Conservation (phyloP, 1,140 invertebrate genomes). For the Cryptotermes secundus region DNA sequence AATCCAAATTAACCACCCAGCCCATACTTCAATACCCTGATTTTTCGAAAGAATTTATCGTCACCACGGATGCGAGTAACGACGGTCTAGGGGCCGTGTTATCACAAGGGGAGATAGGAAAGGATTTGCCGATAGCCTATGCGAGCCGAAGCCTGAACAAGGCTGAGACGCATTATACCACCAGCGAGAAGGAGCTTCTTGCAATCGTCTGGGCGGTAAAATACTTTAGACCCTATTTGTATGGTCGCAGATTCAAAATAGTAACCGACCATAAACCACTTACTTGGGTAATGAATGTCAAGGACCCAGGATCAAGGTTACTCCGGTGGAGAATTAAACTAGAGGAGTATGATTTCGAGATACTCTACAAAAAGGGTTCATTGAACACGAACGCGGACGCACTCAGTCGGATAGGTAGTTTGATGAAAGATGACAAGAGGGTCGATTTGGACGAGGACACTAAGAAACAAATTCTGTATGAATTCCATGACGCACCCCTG, state of each 20-base stretch:
- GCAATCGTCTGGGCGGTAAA: constrained; percentile 41
- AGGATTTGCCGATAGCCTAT: no score
- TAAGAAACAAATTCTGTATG: constrained; percentile 5
- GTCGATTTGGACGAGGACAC: neutral
- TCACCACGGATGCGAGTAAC: no score
- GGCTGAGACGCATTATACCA: no score
- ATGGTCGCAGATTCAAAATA: constrained; percentile 43
- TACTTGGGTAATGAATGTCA: constrained; percentile 43
- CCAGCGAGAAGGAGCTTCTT: constrained; percentile 30
- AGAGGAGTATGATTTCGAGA: constrained; percentile 43
- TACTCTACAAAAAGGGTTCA: constrained; percentile 40
- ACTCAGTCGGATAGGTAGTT: constrained; percentile 15
- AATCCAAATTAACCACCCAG: no score
- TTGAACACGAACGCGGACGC: constrained; percentile 22
- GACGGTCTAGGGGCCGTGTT: no score
- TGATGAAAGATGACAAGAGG: neutral
- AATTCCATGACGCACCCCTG: neutral
- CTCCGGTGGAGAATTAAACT: no score
- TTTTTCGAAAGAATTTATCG: no score
- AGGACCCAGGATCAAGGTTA: constrained; percentile 40
- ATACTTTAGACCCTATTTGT: constrained; percentile 44
- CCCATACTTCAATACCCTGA: no score
- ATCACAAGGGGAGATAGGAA: no score
- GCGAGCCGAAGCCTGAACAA: no score
- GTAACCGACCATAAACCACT: constrained; percentile 47